Evolutionary conservation across 2,113 vertebrate species (phyloP).

Genomic region (Oreochromis spilurus): DNA sequence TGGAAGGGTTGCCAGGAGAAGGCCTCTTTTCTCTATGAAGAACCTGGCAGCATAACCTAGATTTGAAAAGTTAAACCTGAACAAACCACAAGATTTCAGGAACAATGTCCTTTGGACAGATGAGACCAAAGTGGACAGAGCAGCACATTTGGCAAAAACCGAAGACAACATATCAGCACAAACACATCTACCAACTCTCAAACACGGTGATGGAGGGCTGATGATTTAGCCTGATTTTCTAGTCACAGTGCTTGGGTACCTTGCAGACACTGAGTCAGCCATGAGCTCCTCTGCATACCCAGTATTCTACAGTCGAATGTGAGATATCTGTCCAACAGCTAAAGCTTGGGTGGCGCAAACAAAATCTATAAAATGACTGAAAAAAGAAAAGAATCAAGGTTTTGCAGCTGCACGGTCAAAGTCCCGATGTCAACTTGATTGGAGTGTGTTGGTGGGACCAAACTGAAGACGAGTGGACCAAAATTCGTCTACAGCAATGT

Average conservation of each 20-base stretch:
- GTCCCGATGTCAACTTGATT: neutral
- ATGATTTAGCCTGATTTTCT: neutral
- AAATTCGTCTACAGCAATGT: neutral
- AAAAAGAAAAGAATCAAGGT: neutral
- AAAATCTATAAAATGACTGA: neutral
- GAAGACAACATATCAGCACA: neutral
- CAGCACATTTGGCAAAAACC: neutral
- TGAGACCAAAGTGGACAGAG: neutral
- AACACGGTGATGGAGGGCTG: neutral
- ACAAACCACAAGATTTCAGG: neutral
- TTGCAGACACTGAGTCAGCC: neutral
- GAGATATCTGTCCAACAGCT: neutral
- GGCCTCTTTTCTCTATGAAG: rapidly evolving
- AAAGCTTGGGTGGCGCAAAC: neutral
- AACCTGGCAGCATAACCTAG: neutral
- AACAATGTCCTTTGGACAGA: neutral
- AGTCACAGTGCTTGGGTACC: neutral
- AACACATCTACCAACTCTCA: neutral
- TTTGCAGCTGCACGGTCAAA: neutral
- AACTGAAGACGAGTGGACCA: neutral
- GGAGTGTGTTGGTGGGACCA: neutral
- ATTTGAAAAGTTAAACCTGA: neutral
- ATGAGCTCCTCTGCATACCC: neutral
- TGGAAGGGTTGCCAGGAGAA: neutral
- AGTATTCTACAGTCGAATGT: neutral